Evolutionary conservation across 2,113 vertebrate species (phyloP).

Genomic region (Azemiops feae): DNA sequence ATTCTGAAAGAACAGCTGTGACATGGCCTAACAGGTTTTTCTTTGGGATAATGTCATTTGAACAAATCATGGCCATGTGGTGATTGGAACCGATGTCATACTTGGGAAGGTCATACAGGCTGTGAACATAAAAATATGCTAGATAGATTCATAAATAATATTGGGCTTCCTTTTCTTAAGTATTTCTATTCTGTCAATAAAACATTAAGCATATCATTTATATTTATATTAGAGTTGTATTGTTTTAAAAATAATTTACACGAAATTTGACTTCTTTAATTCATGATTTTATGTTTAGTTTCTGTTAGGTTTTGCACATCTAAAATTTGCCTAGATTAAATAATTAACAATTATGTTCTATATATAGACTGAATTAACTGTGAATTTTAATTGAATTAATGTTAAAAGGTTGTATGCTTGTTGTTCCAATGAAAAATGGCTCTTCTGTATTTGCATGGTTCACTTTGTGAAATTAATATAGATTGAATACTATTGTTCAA

Average conservation of each 20-base stretch:
- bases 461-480: background rate
- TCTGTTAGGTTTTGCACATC: background rate
- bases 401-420: background rate
- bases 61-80: no score
- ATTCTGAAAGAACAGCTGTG: no score
- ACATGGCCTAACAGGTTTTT: no score
- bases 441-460: background rate
- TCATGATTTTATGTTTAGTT: background rate
- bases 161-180: background rate
- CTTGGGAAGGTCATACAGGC: background rate
- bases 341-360: background rate
- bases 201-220: background rate
- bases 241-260: background rate
- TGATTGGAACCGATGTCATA: background rate
- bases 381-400: background rate
- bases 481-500: background rate
- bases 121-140: background rate
- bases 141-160: background rate
- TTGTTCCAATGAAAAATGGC: background rate
- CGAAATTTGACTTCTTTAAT: background rate
- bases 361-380: background rate
- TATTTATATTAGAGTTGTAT: background rate
- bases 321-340: background rate
- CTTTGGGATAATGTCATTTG: no score
- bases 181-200: background rate